phyloP scores from a whole-genome alignment of 2,888 invertebrate genomes.

The Apamea epomidion region DNA sequence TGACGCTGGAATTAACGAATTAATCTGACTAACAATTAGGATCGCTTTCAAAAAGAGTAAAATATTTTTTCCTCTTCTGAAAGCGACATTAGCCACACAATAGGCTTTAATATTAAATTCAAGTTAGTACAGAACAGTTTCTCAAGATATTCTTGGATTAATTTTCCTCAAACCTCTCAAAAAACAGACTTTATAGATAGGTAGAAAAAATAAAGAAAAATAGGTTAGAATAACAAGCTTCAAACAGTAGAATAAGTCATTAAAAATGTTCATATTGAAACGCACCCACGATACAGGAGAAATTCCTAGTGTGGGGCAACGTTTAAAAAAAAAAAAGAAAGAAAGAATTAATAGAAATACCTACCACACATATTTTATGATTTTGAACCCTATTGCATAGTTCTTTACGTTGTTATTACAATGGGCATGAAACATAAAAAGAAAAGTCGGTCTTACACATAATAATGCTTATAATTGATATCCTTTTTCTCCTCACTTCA shows the following conservation, averaged over 20 bases:
- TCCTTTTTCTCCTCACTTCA: slow-evolving; percentile 22
- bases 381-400: neutral
- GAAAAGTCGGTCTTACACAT: neutral
- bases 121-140: neutral
- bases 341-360: too few relatives aligned
- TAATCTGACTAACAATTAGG: neutral
- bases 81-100: neutral
- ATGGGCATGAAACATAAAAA: slow-evolving; percentile 3
- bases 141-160: neutral
- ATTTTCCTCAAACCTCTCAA: neutral
- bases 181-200: neutral
- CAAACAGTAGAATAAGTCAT: neutral
- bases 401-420: neutral
- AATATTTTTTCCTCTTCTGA: neutral
- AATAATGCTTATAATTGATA: slow-evolving; percentile 37
- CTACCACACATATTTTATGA: neutral
- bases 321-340: too few relatives aligned
- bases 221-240: neutral
- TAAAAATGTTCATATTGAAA: neutral
- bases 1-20: neutral
- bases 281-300: too few relatives aligned
- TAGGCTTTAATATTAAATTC: neutral
- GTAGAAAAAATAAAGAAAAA: too few relatives aligned
- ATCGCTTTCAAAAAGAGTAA: neutral
- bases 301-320: too few relatives aligned